phyloP scores from a whole-genome alignment of 2,797 vertebrate species.

The Novumbra hubbsi region DNA sequence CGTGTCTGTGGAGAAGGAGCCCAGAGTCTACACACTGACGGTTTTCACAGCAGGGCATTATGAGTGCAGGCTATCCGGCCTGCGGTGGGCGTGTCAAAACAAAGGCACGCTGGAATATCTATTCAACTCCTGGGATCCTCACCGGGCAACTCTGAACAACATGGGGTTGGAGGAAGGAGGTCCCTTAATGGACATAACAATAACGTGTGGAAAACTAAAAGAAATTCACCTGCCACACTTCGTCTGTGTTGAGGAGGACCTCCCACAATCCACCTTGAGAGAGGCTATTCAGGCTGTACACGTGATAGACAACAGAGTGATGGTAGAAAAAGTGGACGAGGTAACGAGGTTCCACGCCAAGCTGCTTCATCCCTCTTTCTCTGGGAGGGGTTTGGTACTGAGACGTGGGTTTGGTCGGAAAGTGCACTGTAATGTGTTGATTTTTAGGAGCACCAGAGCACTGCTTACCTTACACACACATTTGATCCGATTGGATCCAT shows the following conservation, averaged over 20 bases:
- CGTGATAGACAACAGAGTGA: constrained; percentile 10
- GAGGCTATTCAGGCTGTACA: constrained; percentile 39
- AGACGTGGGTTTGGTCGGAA: constrained; percentile 12
- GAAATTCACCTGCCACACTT: constrained; percentile 46
- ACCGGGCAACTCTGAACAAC: not conserved
- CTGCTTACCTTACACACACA: constrained; percentile 37
- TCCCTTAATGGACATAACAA: constrained; percentile 45
- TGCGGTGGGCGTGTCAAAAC: constrained; percentile 40
- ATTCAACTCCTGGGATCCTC: constrained; percentile 41
- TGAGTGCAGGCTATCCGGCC: constrained; percentile 37
- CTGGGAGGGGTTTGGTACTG: constrained; percentile 22
- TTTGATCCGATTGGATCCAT: constrained; percentile 29
- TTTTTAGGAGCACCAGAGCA: constrained; percentile 22
- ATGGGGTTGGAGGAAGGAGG: constrained; percentile 36
- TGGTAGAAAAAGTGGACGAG: constrained; percentile 31
- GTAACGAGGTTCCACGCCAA: constrained; percentile 37
- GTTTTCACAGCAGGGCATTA: constrained; percentile 26
- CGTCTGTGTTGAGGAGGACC: not conserved
- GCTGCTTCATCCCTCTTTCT: constrained; percentile 29
- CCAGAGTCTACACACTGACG: constrained; percentile 29
- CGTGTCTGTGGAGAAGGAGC: rapidly evolving
- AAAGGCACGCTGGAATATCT: constrained; percentile 23
- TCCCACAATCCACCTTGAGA: not conserved
- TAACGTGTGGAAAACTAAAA: constrained; percentile 36
- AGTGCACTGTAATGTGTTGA: constrained; percentile 25